Percentiles rank a stretch among this genome's conserved stretches.
Conservation (phyloP, 2,888 invertebrate genomes). For the Rhimphoctona megacephalus region DNA sequence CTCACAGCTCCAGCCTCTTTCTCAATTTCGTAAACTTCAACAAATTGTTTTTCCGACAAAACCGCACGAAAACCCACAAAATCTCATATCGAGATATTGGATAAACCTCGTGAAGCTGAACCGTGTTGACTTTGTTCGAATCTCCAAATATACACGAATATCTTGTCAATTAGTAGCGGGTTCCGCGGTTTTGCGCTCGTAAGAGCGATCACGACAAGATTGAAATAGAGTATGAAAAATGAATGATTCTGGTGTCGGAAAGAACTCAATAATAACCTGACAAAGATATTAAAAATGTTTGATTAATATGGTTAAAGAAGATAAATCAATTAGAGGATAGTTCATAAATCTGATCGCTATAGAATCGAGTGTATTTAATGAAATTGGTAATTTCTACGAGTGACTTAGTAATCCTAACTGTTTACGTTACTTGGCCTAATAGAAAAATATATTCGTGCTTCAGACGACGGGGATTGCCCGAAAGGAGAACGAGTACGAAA, state of each 20-base stretch:
- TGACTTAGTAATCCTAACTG: not conserved
- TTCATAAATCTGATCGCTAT: not conserved
- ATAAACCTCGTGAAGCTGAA: constrained; percentile 1
- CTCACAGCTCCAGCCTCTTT: not conserved
- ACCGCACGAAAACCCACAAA: constrained; percentile 13
- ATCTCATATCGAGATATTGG: constrained; percentile 1
- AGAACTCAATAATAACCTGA: not conserved
- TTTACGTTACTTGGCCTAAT: not conserved
- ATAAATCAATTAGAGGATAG: not conserved
- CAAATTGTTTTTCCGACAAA: constrained; percentile 38
- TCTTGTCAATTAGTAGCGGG: not conserved
- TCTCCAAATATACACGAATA: not conserved
- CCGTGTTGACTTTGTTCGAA: not conserved
- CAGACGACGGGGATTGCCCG: not conserved
- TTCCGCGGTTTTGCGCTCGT: not conserved
- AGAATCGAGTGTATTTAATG: not conserved
- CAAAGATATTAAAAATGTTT: not conserved
- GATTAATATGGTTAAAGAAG: not conserved
- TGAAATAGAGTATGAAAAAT: not conserved
- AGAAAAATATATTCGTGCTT: not conserved
- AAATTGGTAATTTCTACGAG: not conserved
- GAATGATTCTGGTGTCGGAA: too few relatives aligned
- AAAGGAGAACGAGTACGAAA: not conserved
- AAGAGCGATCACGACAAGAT: not conserved
- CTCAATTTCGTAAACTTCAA: constrained; percentile 7